Conservation (phyloP, 2,113 vertebrate species). For the Bubo blakistoni region DNA sequence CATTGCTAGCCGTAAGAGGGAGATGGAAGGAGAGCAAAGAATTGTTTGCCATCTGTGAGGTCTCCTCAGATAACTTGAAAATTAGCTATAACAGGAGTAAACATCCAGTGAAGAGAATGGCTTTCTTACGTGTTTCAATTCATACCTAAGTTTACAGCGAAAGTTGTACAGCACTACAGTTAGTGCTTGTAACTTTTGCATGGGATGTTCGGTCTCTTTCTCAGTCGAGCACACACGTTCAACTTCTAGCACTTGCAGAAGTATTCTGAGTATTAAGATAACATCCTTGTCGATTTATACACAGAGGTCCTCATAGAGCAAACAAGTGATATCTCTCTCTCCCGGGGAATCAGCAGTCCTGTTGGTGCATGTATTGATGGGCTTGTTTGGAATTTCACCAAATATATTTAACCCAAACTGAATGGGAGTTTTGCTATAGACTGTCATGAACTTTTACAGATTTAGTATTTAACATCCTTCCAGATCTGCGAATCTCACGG, state of each 20-base stretch:
- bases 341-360: not conserved
- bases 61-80: not conserved
- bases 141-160: not conserved
- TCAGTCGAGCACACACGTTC: not conserved
- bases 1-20: not conserved
- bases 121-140: not conserved
- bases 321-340: not conserved
- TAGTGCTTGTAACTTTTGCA: not conserved
- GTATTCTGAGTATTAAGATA: not conserved
- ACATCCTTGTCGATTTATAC: not conserved
- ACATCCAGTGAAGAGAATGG: not conserved
- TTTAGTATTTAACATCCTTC: slow-evolving; percentile 14
- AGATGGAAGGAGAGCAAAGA: not conserved
- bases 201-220: not conserved
- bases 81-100: not conserved
- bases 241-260: not conserved
- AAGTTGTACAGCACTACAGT: not conserved
- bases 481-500: slow-evolving; percentile 32
- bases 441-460: slow-evolving; percentile 28
- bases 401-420: not conserved
- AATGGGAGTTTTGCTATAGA: slow-evolving; percentile 32
- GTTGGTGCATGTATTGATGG: not conserved
- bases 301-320: not conserved
- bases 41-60: not conserved
- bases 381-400: slow-evolving; percentile 21